A percentile compares a stretch with the other conserved stretches of the same genome.
phyloP scores from a whole-genome alignment of 1,140 invertebrate species.

The Drosophila tropicalis region DNA sequence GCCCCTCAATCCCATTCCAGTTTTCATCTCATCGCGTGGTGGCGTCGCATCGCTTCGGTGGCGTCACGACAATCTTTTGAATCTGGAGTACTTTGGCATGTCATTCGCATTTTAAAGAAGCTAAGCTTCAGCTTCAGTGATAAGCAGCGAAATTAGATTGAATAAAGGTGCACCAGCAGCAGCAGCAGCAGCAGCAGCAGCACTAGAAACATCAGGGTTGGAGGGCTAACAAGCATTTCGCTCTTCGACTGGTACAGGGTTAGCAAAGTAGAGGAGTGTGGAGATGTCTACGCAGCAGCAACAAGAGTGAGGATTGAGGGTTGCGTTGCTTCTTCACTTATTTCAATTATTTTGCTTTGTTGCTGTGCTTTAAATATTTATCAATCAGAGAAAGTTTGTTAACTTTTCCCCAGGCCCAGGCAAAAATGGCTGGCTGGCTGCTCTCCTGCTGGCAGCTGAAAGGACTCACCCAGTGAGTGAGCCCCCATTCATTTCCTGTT shows the following conservation, averaged over 20 bases:
- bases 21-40: not conserved
- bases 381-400: conserved; percentile 76
- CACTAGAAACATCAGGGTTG: not conserved
- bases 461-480: conserved; percentile 13
- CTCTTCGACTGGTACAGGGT: conserved; percentile 28
- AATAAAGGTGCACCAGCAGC: conserved; percentile 66
- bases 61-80: conserved; percentile 66
- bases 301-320: not conserved
- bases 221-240: conserved; percentile 57
- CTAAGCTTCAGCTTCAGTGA: conserved; percentile 71
- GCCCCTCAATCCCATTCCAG: not conserved
- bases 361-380: conserved; percentile 80
- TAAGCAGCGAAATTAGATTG: conserved; percentile 80
- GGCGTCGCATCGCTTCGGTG: conserved; percentile 33
- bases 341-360: conserved; percentile 81
- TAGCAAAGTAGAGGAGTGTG: not conserved
- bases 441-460: conserved; percentile 1
- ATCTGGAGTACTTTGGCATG: conserved; percentile 79
- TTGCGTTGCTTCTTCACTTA: conserved; percentile 58
- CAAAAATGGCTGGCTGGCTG: not conserved
- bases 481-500: conserved; percentile 46
- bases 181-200: not conserved
- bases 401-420: conserved; percentile 30
- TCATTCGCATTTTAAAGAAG: conserved; percentile 79
- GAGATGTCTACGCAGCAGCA: not conserved